Base-by-base conservation (phyloP, 1,140 invertebrate genomes). In the Trypoxylus dichotomus region DNA sequence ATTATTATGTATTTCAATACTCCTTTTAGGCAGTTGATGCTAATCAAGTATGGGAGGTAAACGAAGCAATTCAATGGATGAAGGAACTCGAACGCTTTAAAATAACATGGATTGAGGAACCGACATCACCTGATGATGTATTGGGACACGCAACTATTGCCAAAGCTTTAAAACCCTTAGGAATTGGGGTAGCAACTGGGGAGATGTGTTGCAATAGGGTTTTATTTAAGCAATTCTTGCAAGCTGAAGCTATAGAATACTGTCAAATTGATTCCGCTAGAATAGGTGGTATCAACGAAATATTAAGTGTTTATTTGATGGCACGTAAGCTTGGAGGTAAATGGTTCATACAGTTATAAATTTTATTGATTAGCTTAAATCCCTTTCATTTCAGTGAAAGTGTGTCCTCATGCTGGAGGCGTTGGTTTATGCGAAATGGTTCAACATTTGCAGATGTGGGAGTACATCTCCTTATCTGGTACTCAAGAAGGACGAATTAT, bases 381-480 rank as follows among this genome's bases (percentile, higher is more conserved):
- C 1, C 25, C 76, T 42, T 79, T 76, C 77, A 80, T 88, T 87
- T 2, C 84, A 96, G 95, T 97, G 47, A 95, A 95, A 83, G 94
- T 98, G 0, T 97, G 95, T 86, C 96, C 96, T 0, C 96, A 98
- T 88, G 96, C 95, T 74, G 96, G 96, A 15, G 96, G 96, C 15
- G 93, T 98, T 1, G 96, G 96, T 8, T 89, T 97, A 0, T 97
- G 96, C 85, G 96, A 97, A 88, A 94, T 97, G 91, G 94, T 97
- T 3, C 95, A 97, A 82, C 96, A 98, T 87, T 88, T 97, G 19
- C 94, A 96, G 87, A 92, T 94, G 82, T 97, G 95, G 92, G 95
- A 97, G 84, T 97, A 91, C 86, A 89, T 95, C 13, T 88, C 89
- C 73, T 84, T 97, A 0, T 93, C 92, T 21, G 92, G 90, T 24